phyloP scores from a whole-genome alignment of 2,888 invertebrate genomes.

The Choristoneura rosaceana region DNA sequence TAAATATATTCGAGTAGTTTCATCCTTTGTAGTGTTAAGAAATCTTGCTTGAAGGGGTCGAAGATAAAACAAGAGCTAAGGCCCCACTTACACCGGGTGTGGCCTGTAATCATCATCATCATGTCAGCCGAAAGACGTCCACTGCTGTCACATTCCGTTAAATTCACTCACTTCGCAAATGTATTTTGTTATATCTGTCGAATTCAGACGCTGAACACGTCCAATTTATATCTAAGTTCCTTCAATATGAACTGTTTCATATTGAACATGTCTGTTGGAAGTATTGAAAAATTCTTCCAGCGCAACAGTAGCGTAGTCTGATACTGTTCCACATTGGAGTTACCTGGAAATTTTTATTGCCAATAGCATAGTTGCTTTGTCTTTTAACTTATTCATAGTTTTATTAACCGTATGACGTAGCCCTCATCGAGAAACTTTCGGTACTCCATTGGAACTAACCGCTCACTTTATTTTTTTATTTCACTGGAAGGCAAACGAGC shows the following conservation, averaged over 20 bases:
- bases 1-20: slow-evolving; percentile 1
- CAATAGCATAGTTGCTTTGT: no score
- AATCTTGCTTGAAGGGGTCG: neutral
- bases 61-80: neutral
- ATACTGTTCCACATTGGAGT: no score
- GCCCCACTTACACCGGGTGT: no score
- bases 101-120: no score
- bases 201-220: neutral
- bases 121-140: no score
- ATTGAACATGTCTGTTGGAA: slow-evolving; percentile 1
- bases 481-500: no score
- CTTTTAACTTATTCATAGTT: no score
- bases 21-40: neutral
- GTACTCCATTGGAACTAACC: no score
- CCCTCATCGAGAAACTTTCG: no score
- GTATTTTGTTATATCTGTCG: neutral
- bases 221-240: neutral
- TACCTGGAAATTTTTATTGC: no score
- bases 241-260: slow-evolving; percentile 4
- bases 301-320: neutral
- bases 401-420: no score
- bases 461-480: no score
- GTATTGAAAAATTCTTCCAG: neutral
- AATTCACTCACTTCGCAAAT: neutral
- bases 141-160: neutral